Conservation (phyloP, 2,888 invertebrate species). For the Idaea dimidiata region DNA sequence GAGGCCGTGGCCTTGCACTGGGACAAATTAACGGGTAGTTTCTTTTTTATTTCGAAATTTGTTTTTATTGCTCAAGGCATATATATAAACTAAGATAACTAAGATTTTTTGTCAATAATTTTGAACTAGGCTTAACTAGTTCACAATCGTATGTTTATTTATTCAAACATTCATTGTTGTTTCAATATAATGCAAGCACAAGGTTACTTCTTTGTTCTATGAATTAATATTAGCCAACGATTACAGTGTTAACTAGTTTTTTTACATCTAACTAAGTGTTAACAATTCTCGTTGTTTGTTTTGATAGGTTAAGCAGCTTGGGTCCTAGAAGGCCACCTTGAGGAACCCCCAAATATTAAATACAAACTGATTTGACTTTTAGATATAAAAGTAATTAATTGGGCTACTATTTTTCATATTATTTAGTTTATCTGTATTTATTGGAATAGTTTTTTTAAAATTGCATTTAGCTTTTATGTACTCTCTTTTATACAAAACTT, state of each 20-base stretch:
- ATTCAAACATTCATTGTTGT: conserved; percentile 41
- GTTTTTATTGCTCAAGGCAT: too few relatives aligned
- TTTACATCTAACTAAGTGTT: conserved; percentile 1
- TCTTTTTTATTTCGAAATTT: too few relatives aligned
- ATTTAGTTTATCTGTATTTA: too few relatives aligned
- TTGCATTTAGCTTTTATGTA: neutral
- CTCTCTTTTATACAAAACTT: too few relatives aligned
- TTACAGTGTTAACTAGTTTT: conserved; percentile 27
- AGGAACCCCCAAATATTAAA: neutral
- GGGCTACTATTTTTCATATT: too few relatives aligned
- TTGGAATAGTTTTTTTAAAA: too few relatives aligned
- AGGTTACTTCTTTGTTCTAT: conserved; percentile 46
- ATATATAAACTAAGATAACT: too few relatives aligned
- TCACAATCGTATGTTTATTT: conserved; percentile 41
- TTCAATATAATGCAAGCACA: conserved; percentile 32
- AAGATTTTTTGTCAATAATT: conserved; percentile 21
- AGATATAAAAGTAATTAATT: neutral
- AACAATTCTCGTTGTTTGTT: neutral
- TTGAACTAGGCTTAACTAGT: conserved; percentile 19
- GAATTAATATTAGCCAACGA: conserved; percentile 35
- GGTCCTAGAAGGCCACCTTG: conserved; percentile 6
- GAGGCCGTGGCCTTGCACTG: too few relatives aligned
- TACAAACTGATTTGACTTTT: neutral
- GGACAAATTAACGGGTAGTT: too few relatives aligned
- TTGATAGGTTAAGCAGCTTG: conserved; percentile 2